A percentile compares a stretch with the other conserved stretches of the same genome.
Evolutionary conservation across 2,113 vertebrate species (phyloP).

Genomic region (Nothocercus nigrocapillus): DNA sequence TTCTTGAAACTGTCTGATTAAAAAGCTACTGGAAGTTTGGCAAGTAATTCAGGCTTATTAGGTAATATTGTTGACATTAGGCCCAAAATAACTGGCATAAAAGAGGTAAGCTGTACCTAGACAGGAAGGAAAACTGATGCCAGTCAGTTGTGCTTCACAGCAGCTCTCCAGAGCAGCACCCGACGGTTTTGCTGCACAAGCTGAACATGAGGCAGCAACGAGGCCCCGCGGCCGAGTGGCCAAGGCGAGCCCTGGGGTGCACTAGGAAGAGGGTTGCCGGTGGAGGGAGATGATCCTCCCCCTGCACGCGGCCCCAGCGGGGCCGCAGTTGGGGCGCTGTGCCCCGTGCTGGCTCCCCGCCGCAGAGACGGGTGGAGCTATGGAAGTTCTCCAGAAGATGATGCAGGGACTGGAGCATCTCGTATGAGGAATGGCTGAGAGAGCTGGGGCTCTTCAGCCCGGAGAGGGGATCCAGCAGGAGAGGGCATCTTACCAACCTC

Average conservation of each 20-base stretch:
- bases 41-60: not conserved
- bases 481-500: not conserved
- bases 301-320: not conserved
- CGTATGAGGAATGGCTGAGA: not conserved
- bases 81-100: not conserved
- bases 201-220: not conserved
- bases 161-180: not conserved
- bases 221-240: not conserved
- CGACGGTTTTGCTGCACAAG: not conserved
- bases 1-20: not conserved
- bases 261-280: rapidly evolving
- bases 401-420: not conserved
- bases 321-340: not conserved
- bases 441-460: not conserved
- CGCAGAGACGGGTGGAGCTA: not conserved
- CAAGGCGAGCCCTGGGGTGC: not conserved
- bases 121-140: not conserved
- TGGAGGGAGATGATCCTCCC: not conserved
- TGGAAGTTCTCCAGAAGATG: not conserved
- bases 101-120: not conserved
- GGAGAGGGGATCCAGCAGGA: not conserved
- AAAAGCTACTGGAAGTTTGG: not conserved
- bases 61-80: not conserved
- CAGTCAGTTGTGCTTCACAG: not conserved
- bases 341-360: not conserved